These are phyloP conservation scores for Euwallacea similis DNA, from an alignment of 1,140 invertebrate species.

Conservation along the genomic window DNA sequence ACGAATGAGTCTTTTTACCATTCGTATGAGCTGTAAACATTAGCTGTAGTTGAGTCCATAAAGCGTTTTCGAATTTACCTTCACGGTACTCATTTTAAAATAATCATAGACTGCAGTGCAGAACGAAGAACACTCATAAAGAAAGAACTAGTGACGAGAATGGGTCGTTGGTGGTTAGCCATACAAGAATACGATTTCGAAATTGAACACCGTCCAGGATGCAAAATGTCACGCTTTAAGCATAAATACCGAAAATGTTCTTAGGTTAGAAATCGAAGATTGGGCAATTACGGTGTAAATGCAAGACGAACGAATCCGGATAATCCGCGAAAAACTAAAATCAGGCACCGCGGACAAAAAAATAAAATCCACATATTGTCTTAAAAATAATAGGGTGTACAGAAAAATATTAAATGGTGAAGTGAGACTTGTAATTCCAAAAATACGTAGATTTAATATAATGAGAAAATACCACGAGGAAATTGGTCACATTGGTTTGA, in stretches of 20 bases:
- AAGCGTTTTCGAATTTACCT: conserved; percentile 16
- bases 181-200: conserved; percentile 52
- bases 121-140: conserved; percentile 35
- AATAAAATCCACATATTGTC: not conserved
- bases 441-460: conserved; percentile 12
- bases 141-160: conserved; percentile 38
- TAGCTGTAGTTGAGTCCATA: conserved; percentile 43
- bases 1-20: conserved; percentile 45
- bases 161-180: conserved; percentile 51
- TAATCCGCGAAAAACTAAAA: not conserved
- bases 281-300: conserved; percentile 7
- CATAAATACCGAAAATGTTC: not conserved
- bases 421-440: conserved; percentile 12
- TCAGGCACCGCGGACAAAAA: not conserved
- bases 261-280: not conserved
- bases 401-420: conserved; percentile 2
- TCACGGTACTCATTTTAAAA: not conserved
- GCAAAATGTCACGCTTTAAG: conserved; percentile 17
- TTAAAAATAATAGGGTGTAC: not conserved
- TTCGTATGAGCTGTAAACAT: conserved; percentile 29
- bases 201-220: conserved; percentile 6
- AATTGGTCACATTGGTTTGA: conserved; percentile 16
- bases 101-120: conserved; percentile 47
- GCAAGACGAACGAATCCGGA: not conserved
- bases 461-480: conserved; percentile 30